Evolutionary conservation across 2,797 vertebrate genomes (phyloP).

Genomic region (Cetoscarus ocellatus): DNA sequence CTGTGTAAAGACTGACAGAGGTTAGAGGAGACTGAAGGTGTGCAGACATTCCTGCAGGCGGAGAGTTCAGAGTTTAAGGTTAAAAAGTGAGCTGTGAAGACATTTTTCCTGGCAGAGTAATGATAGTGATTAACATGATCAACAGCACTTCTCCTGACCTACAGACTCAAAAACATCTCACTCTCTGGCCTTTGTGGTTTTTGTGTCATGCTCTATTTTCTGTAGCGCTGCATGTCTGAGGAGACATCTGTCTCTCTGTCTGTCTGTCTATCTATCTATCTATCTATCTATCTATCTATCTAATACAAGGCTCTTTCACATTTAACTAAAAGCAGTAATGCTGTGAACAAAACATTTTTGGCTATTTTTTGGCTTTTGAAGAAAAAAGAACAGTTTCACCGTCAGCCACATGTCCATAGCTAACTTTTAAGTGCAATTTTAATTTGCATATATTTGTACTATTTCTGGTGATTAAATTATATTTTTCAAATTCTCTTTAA

Average conservation of each 20-base stretch:
- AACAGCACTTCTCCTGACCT: neutral
- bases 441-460: too few relatives aligned
- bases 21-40: conserved; percentile 37
- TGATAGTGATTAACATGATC: neutral
- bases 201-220: neutral
- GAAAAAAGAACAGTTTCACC: too few relatives aligned
- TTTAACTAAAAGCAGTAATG: too few relatives aligned
- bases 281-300: too few relatives aligned
- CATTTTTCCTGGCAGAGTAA: conserved; percentile 19
- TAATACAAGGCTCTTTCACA: too few relatives aligned
- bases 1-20: conserved; percentile 23
- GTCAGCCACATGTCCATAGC: too few relatives aligned
- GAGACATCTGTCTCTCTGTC: neutral
- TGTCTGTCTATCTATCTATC: too few relatives aligned
- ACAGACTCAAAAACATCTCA: neutral
- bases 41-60: conserved; percentile 47
- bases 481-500: too few relatives aligned
- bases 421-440: too few relatives aligned
- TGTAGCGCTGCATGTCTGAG: neutral
- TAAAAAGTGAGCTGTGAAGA: conserved; percentile 18
- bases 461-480: too few relatives aligned
- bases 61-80: conserved; percentile 54
- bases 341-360: too few relatives aligned
- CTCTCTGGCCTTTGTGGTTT: neutral
- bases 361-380: too few relatives aligned